Evolutionary conservation across 2,113 vertebrate genomes (phyloP).

Genomic region (Marcusenius ussheri): DNA sequence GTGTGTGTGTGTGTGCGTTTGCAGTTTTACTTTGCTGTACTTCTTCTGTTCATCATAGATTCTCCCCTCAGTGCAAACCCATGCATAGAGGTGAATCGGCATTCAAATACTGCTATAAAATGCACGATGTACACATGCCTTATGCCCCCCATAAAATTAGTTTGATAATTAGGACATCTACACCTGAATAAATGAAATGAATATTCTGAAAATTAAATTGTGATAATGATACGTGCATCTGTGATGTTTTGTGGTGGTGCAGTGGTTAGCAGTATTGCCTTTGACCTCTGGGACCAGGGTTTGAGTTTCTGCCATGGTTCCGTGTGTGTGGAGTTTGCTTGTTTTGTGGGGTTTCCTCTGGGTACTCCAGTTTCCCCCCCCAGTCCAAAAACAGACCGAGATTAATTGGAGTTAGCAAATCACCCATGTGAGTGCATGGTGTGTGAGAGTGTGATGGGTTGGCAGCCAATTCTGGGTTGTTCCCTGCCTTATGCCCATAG

Average conservation of each 20-base stretch:
- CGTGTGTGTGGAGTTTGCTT: not conserved
- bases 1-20: not conserved
- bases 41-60: not conserved
- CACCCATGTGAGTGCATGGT: no score
- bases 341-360: not conserved
- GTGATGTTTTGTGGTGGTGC: not conserved
- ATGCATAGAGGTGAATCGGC: not conserved
- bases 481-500: not conserved
- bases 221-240: not conserved
- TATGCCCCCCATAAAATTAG: not conserved
- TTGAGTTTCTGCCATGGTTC: not conserved
- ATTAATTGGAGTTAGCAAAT: not conserved
- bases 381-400: not conserved
- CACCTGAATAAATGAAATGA: not conserved
- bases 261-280: not conserved
- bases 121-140: not conserved
- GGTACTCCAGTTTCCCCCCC: not conserved
- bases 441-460: not conserved
- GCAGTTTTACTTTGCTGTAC: not conserved
- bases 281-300: not conserved
- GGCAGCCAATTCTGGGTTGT: not conserved
- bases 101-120: not conserved
- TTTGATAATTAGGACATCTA: not conserved
- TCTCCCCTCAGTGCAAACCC: not conserved
- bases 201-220: not conserved